Conservation (phyloP, 1,140 invertebrate species). For the Drosophila rufa region DNA sequence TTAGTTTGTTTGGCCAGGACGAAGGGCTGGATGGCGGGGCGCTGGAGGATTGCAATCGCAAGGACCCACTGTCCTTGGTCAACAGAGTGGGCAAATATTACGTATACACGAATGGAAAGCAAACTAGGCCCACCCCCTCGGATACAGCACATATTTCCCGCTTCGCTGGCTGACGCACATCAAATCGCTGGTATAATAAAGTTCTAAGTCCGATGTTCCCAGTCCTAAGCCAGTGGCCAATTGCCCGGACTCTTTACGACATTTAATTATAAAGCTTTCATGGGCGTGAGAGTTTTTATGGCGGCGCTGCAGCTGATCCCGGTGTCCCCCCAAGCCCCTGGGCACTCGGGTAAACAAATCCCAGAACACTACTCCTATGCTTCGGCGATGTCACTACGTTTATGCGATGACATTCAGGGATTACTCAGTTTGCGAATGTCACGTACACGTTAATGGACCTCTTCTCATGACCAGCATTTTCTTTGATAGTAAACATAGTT, state of each 20-base stretch:
- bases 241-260: constrained; percentile 31
- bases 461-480: background rate
- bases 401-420: constrained; percentile 20
- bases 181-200: constrained; percentile 31
- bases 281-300: constrained; percentile 59
- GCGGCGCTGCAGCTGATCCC: constrained; percentile 47
- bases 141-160: constrained; percentile 31
- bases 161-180: constrained; percentile 56
- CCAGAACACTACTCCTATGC: background rate
- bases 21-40: constrained; percentile 21
- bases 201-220: constrained; percentile 6
- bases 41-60: constrained; percentile 37
- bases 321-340: constrained; percentile 16
- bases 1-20: constrained; percentile 55
- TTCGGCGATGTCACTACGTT: constrained; percentile 5
- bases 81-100: constrained; percentile 53
- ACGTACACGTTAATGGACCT: background rate
- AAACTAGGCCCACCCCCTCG: constrained; percentile 24
- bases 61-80: constrained; percentile 42
- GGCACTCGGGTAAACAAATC: constrained; percentile 36
- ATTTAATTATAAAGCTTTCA: constrained; percentile 64
- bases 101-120: constrained; percentile 48
- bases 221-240: constrained; percentile 15
- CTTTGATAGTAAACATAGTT: too few relatives aligned
- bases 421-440: background rate